Conservation (phyloP, 2,888 invertebrate species). For the Drosophila acutilabella region DNA sequence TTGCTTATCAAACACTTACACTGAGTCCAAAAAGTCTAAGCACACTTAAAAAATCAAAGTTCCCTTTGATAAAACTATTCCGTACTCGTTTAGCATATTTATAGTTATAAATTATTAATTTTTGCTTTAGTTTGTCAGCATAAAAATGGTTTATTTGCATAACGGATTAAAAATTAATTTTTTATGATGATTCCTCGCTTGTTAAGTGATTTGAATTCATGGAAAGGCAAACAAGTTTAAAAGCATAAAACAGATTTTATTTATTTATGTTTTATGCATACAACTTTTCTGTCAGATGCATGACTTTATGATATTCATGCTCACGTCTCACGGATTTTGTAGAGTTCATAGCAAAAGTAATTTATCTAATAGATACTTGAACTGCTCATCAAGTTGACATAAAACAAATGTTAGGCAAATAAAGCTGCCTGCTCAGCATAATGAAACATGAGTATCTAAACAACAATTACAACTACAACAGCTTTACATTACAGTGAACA, state of each 20-base stretch:
- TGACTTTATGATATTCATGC: conserved; percentile 50
- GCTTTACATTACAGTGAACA: conserved; percentile 51
- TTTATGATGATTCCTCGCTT: too few relatives aligned
- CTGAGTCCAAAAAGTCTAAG: too few relatives aligned
- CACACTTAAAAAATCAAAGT: too few relatives aligned
- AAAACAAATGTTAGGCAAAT: conserved; percentile 66
- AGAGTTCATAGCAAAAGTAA: conserved; percentile 41
- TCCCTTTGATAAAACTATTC: too few relatives aligned
- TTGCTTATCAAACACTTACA: neutral
- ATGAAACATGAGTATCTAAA: conserved; percentile 38
- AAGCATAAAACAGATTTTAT: neutral
- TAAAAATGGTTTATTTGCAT: too few relatives aligned
- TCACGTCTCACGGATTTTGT: conserved; percentile 40
- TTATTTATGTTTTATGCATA: conserved; percentile 4
- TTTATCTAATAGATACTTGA: conserved; percentile 72
- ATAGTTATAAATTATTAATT: too few relatives aligned
- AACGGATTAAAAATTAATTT: too few relatives aligned
- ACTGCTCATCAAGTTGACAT: conserved; percentile 72
- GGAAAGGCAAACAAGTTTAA: conserved; percentile 1
- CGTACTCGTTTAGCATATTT: too few relatives aligned
- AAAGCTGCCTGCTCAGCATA: conserved; percentile 66
- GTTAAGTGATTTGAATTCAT: neutral
- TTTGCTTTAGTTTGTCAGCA: too few relatives aligned
- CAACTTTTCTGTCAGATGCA: conserved; percentile 20
- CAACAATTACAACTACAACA: conserved; percentile 37